Percentiles rank a stretch among this genome's conserved stretches.
phyloP scores from a whole-genome alignment of 2,888 invertebrate genomes.

The Helicoverpa assulta region DNA sequence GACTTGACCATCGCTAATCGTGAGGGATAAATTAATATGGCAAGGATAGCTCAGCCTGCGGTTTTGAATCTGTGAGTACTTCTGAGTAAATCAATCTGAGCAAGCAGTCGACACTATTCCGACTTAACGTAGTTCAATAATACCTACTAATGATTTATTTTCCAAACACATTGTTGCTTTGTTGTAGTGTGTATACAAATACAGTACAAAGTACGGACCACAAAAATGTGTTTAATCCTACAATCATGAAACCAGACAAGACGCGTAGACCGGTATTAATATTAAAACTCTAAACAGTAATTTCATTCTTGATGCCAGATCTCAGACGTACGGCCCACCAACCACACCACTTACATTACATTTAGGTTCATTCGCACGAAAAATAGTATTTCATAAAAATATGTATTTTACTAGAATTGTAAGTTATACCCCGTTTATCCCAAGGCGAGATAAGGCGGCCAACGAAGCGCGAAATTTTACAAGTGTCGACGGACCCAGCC shows the following conservation, averaged over 20 bases:
- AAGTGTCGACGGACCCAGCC: conserved; percentile 72
- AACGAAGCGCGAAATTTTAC: conserved; percentile 83
- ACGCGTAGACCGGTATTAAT: not conserved
- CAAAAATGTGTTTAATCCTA: not conserved
- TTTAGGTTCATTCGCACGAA: conserved; percentile 45
- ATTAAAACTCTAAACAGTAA: too few relatives aligned
- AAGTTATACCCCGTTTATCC: conserved; percentile 63
- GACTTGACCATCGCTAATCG: conserved; percentile 35
- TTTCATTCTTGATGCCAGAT: not conserved
- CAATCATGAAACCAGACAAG: not conserved
- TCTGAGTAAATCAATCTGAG: conserved; percentile 61
- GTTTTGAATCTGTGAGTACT: conserved; percentile 63
- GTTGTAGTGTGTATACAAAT: too few relatives aligned
- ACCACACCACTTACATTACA: conserved; percentile 33
- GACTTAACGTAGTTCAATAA: conserved; percentile 66
- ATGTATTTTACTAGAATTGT: conserved; percentile 52
- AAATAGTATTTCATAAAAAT: conserved; percentile 49
- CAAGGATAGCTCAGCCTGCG: conserved; percentile 16
- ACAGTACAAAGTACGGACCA: too few relatives aligned
- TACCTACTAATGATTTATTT: not conserved
- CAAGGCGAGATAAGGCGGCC: conserved; percentile 71
- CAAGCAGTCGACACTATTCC: conserved; percentile 63
- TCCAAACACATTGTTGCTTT: too few relatives aligned
- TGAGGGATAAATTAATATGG: conserved; percentile 41
- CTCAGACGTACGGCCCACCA: not conserved